phyloP scores from a whole-genome alignment of 2,797 vertebrate genomes.

The Malacoctenus gilli region DNA sequence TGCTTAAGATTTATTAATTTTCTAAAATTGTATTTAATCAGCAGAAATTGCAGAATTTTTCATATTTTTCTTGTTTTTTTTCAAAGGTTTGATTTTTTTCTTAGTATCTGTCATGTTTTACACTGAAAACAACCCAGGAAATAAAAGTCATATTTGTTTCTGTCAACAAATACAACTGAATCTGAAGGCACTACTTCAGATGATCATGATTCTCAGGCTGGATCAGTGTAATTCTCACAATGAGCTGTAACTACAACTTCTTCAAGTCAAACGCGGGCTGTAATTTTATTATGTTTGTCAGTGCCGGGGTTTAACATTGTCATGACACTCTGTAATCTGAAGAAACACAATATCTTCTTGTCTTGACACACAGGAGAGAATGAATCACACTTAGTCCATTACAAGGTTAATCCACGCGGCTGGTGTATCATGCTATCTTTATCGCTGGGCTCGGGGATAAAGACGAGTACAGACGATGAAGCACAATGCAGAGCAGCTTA shows the following conservation, averaged over 20 bases:
- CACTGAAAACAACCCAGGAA: too few relatives aligned
- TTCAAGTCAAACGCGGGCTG: slow-evolving; percentile 18
- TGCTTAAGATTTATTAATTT: too few relatives aligned
- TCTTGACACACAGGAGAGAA: slow-evolving; percentile 60
- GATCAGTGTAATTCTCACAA: neutral
- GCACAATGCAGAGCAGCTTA: slow-evolving; percentile 79
- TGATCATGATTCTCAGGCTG: too few relatives aligned
- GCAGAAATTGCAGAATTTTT: too few relatives aligned
- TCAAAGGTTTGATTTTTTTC: too few relatives aligned
- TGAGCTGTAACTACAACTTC: slow-evolving; percentile 11
- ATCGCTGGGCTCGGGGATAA: slow-evolving; percentile 75
- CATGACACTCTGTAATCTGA: slow-evolving; percentile 55
- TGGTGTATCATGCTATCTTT: slow-evolving; percentile 80
- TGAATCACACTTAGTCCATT: slow-evolving; percentile 69
- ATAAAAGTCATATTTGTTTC: too few relatives aligned
- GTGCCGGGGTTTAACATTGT: slow-evolving; percentile 23
- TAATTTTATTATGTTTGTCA: slow-evolving; percentile 25
- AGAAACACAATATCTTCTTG: slow-evolving; percentile 49
- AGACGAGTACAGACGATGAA: slow-evolving; percentile 69
- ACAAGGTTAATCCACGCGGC: slow-evolving; percentile 74
- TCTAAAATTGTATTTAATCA: too few relatives aligned
- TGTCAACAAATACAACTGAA: too few relatives aligned
- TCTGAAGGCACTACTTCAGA: too few relatives aligned
- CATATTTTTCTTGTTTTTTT: too few relatives aligned
- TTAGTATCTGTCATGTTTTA: too few relatives aligned